Percentiles rank a stretch among this genome's conserved stretches.
phyloP scores from a whole-genome alignment of 2,113 vertebrate species.

The Australoheros scitulus region DNA sequence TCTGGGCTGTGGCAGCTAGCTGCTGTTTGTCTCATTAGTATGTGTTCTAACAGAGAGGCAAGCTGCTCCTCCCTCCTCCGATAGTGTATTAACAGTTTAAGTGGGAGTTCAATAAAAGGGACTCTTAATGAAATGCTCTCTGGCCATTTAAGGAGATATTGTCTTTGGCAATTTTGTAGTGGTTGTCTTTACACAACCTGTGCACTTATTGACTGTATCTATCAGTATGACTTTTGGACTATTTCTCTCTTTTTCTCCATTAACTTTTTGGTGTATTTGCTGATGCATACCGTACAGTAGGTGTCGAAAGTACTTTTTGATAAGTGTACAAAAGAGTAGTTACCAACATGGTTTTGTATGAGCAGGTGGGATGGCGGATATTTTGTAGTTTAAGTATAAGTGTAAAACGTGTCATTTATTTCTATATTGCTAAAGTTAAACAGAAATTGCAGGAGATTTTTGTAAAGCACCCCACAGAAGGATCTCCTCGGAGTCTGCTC shows the following conservation, averaged over 20 bases:
- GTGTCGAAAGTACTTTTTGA: neutral
- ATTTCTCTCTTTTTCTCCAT: neutral
- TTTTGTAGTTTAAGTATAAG: neutral
- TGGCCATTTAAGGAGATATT: conserved; percentile 7
- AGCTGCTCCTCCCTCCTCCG: conserved; percentile 11
- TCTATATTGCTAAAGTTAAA: neutral
- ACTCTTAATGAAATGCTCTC: conserved; percentile 14
- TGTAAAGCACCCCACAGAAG: neutral
- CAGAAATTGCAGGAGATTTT: neutral
- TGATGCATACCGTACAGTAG: neutral
- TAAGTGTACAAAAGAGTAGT: neutral
- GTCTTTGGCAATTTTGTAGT: neutral
- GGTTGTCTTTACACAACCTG: neutral
- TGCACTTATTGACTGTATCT: neutral
- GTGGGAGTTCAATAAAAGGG: conserved; percentile 12
- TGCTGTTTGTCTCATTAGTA: conserved; percentile 48
- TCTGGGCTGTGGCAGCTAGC: conserved; percentile 18
- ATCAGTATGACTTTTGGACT: neutral
- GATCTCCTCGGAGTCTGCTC: neutral
- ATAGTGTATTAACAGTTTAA: conserved; percentile 24
- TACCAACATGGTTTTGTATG: neutral
- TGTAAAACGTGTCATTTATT: neutral
- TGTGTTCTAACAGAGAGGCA: neutral
- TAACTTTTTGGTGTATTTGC: neutral
- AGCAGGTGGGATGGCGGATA: neutral